phyloP scores from a whole-genome alignment of 2,888 invertebrate genomes.

The Agrotis segetum region DNA sequence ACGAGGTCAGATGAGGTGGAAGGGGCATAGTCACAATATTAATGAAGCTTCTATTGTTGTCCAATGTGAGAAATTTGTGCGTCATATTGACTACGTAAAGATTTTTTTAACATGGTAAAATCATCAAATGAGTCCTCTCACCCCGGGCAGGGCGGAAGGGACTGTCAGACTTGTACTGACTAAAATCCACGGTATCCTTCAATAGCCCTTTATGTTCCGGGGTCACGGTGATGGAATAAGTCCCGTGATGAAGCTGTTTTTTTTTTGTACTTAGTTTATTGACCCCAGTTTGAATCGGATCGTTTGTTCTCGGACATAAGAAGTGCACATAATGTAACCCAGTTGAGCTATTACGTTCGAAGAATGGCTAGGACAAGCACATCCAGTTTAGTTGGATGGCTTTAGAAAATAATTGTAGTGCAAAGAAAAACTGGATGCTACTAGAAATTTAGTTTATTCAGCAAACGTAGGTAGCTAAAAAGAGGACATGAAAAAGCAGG shows the following conservation, averaged over 20 bases:
- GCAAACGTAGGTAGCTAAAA: not conserved
- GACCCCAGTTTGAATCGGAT: slow-evolving; percentile 41
- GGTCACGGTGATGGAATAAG: too few species aligned
- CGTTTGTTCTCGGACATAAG: slow-evolving; percentile 56
- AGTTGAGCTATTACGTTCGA: slow-evolving; percentile 49
- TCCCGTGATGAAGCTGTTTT: too few species aligned
- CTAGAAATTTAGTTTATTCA: not conserved
- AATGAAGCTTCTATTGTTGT: slow-evolving; percentile 71
- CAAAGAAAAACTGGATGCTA: slow-evolving; percentile 5
- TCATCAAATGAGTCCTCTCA: too few species aligned
- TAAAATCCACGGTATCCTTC: too few species aligned
- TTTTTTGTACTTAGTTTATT: slow-evolving; percentile 27
- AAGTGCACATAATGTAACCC: slow-evolving; percentile 60
- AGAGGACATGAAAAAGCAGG: not conserved
- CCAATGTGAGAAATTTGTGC: slow-evolving; percentile 63
- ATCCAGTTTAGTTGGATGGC: slow-evolving; percentile 44
- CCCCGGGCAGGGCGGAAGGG: too few species aligned
- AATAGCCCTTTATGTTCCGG: too few species aligned
- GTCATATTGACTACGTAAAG: slow-evolving; percentile 48
- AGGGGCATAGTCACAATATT: slow-evolving; percentile 68
- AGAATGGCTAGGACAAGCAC: slow-evolving; percentile 49
- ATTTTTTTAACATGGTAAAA: slow-evolving; percentile 39
- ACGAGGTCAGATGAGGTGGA: slow-evolving; percentile 67
- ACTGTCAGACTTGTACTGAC: too few species aligned
- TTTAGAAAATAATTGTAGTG: slow-evolving; percentile 39